Percentiles rank a stretch among this genome's conserved stretches.
These are phyloP conservation scores for Strigops habroptila DNA, from an alignment of 2,113 vertebrate species.

Conservation along the genomic window DNA sequence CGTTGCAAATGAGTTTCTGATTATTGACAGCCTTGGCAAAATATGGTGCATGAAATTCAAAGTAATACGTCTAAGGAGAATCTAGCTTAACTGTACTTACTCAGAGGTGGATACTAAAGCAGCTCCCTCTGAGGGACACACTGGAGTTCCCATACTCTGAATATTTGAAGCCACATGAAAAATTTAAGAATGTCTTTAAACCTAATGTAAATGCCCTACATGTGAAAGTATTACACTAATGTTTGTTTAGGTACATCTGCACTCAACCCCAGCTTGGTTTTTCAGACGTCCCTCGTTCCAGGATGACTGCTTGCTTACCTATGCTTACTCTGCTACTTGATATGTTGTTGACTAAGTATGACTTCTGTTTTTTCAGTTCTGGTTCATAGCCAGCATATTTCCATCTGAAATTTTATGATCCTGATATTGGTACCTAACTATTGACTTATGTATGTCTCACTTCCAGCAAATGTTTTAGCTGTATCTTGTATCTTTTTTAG, in stretches of 20 bases:
- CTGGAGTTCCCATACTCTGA: not conserved
- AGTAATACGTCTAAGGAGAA: not conserved
- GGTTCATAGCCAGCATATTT: not conserved
- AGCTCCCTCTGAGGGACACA: not conserved
- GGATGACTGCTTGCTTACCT: not conserved
- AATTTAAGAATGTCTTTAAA: not conserved
- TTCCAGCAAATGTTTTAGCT: not conserved
- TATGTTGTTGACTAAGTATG: not conserved
- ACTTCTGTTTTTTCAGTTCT: not conserved
- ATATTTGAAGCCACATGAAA: not conserved
- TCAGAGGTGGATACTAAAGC: not conserved
- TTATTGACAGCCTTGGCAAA: not conserved
- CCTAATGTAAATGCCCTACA: not conserved
- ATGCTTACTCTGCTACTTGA: not conserved
- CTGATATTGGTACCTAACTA: not conserved
- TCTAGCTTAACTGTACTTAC: not conserved
- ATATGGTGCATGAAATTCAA: not conserved
- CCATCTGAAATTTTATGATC: not conserved
- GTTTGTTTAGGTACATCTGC: not conserved
- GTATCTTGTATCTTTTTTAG: not conserved
- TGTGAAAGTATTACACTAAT: not conserved
- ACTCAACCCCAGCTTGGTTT: not conserved
- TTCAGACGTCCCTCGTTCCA: not conserved
- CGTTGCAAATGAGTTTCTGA: not conserved
- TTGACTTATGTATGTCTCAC: not conserved